Percentiles rank a stretch among this genome's conserved stretches.
These are phyloP conservation scores for Spilarctia lutea DNA, from an alignment of 2,888 invertebrate species.

Conservation along the genomic window DNA sequence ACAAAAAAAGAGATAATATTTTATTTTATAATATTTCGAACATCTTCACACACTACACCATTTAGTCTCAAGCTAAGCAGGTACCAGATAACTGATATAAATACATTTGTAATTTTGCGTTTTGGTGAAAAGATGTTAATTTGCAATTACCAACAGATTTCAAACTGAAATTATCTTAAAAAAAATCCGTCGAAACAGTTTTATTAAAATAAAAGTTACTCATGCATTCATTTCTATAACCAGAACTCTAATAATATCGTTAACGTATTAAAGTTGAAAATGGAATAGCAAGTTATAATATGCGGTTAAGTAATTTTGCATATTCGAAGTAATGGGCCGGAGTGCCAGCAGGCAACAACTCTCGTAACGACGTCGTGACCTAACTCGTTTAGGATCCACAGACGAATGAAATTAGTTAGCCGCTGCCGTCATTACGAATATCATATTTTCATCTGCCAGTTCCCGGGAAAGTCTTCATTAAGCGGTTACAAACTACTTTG, in stretches of 20 bases:
- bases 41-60: too few species aligned
- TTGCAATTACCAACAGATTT: too few species aligned
- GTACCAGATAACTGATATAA: too few species aligned
- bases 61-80: too few species aligned
- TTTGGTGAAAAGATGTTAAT: too few species aligned
- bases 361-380: conserved; percentile 64
- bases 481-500: conserved; percentile 32
- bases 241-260: conserved; percentile 1
- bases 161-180: neutral
- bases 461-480: conserved; percentile 66
- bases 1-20: too few species aligned
- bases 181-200: neutral
- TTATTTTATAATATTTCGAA: too few species aligned
- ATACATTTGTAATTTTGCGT: too few species aligned
- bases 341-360: conserved; percentile 47
- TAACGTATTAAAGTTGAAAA: conserved; percentile 34
- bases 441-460: conserved; percentile 78
- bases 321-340: conserved; percentile 51
- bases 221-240: neutral
- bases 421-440: conserved; percentile 80
- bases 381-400: conserved; percentile 82
- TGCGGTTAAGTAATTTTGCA: conserved; percentile 51
- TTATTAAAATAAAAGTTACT: neutral
- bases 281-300: conserved; percentile 45
- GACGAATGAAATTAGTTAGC: conserved; percentile 82